phyloP scores from a whole-genome alignment of 2,797 vertebrate species.

The Channallabes apus region DNA sequence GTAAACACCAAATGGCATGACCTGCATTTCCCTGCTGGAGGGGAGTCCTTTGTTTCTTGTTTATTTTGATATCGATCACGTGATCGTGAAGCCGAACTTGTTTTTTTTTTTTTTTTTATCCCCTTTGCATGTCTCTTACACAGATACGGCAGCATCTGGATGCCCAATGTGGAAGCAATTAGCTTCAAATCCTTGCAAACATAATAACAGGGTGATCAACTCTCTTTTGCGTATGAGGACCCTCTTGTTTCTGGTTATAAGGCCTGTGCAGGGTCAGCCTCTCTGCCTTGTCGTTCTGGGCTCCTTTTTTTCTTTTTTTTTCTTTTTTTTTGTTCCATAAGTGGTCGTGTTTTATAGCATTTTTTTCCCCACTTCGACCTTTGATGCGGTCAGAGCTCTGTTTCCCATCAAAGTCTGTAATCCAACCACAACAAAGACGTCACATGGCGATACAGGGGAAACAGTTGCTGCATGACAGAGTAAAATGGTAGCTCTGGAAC shows the following conservation, averaged over 20 bases:
- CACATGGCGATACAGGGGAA: slow-evolving; percentile 64
- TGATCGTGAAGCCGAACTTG: slow-evolving; percentile 49
- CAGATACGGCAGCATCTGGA: slow-evolving; percentile 66
- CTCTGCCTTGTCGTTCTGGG: slow-evolving; percentile 63
- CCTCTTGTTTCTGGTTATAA: slow-evolving; percentile 45
- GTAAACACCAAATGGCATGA: slow-evolving; percentile 67
- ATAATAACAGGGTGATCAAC: slow-evolving; percentile 77
- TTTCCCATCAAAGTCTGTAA: slow-evolving; percentile 74
- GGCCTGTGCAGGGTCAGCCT: slow-evolving; percentile 29
- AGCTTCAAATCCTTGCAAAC: slow-evolving; percentile 70
- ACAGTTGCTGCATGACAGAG: slow-evolving; percentile 64
- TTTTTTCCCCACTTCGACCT: slow-evolving; percentile 48
- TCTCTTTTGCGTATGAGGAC: slow-evolving; percentile 51
- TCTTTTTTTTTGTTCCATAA: slow-evolving; percentile 74
- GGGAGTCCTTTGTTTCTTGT: slow-evolving; percentile 58
- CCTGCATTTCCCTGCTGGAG: slow-evolving; percentile 14
- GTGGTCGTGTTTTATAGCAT: slow-evolving; percentile 67
- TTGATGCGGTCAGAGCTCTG: slow-evolving; percentile 73
- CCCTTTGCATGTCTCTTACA: slow-evolving; percentile 23
- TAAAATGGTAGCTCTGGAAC: slow-evolving; percentile 18
- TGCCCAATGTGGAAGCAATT: slow-evolving; percentile 77
- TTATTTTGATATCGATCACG: slow-evolving; percentile 63
- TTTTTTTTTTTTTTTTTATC: neutral
- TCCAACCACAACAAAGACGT: slow-evolving; percentile 76
- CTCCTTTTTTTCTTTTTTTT: slow-evolving; percentile 64